Evolutionary conservation across 1,140 invertebrate species (phyloP).

Genomic region (Lanistes nyassanus): DNA sequence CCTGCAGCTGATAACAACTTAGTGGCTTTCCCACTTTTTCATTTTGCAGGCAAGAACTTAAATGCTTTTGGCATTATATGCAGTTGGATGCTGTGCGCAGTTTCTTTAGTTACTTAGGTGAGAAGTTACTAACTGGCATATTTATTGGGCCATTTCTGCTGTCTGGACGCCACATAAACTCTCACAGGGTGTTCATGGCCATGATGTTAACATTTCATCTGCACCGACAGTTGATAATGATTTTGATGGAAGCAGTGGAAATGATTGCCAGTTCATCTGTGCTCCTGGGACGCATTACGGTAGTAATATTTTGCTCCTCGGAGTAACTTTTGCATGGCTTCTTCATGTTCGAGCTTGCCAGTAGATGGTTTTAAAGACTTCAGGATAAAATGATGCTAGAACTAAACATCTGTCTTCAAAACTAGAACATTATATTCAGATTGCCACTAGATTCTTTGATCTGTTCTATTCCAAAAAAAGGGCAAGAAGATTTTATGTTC

Average conservation of each 20-base stretch:
- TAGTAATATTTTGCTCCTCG: too few relatives aligned
- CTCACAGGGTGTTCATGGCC: conserved; percentile 10
- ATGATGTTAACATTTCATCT: conserved; percentile 4
- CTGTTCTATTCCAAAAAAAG: too few relatives aligned
- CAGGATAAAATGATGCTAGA: too few relatives aligned
- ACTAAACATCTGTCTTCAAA: too few relatives aligned
- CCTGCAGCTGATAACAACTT: background rate
- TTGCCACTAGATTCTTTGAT: too few relatives aligned
- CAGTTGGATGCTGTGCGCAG: conserved; percentile 12
- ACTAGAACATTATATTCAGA: too few relatives aligned
- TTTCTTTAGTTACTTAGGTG: conserved; percentile 17
- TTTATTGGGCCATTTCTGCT: conserved; percentile 21
- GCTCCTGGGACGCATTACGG: background rate
- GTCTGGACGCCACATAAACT: background rate
- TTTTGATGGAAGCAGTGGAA: conserved; percentile 19
- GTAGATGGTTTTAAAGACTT: too few relatives aligned
- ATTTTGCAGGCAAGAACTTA: conserved; percentile 11
- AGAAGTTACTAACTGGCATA: background rate
- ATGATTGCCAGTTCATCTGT: background rate
- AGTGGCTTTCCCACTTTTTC: background rate
- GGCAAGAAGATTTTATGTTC: too few relatives aligned
- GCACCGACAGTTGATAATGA: conserved; percentile 11
- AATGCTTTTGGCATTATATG: conserved; percentile 7
- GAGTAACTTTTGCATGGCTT: background rate
- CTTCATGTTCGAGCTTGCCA: background rate